Percentiles rank a stretch among this genome's conserved stretches.
Evolutionary conservation across 2,888 invertebrate species (phyloP).

Genomic region (Palloptera scutellata): DNA sequence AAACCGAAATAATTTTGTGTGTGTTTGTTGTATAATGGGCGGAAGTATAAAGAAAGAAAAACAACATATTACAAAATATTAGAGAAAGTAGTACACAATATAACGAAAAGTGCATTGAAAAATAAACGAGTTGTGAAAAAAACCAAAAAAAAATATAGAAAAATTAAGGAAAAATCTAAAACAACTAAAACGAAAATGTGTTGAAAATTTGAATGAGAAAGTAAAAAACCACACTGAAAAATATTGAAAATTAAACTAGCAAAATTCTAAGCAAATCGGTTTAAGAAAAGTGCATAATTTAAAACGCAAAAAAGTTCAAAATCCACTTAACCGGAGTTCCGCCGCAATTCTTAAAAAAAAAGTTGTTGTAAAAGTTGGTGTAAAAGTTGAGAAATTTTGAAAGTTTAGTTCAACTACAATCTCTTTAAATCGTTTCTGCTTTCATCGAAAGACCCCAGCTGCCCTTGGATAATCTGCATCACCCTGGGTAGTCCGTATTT

Average conservation of each 20-base stretch:
- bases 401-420: too few species aligned
- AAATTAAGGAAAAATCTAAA: constrained; percentile 8
- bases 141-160: not conserved
- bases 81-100: constrained; percentile 9
- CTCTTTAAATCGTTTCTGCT: too few species aligned
- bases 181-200: constrained; percentile 7
- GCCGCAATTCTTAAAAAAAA: not conserved
- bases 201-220: constrained; percentile 15
- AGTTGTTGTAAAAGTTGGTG: constrained; percentile 2
- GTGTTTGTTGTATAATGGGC: not conserved
- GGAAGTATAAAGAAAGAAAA: too few species aligned
- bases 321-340: not conserved
- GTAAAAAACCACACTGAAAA: too few species aligned
- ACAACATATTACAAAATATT: not conserved
- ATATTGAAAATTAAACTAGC: too few species aligned
- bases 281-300: not conserved
- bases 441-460: not conserved
- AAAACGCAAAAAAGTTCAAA: constrained; percentile 9
- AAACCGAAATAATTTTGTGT: not conserved
- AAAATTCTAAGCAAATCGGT: not conserved
- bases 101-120: not conserved
- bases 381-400: not conserved
- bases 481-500: constrained; percentile 65
- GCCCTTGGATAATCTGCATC: constrained; percentile 29
- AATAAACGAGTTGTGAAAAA: constrained; percentile 5